Base-by-base conservation (phyloP, 2,113 vertebrate genomes). In the Eubucco bourcierii region DNA sequence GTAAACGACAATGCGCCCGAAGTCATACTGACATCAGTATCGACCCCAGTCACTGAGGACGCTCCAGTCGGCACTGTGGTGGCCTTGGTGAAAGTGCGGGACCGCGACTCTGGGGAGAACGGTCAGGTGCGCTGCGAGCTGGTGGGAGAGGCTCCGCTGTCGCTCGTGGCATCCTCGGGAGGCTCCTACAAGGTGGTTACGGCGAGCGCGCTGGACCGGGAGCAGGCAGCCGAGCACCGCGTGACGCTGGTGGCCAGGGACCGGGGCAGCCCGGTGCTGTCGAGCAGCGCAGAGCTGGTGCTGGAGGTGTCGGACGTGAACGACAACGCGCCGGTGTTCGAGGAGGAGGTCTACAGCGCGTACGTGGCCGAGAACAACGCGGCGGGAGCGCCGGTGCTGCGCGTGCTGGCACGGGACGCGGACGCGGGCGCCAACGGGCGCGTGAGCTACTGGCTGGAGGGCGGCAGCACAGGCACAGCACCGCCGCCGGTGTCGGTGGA, bases 251-350 rank as follows among this genome's bases (percentile, higher is more conserved):
- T 65, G 27, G 64, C 64, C 27, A 10, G 37, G 41, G 64, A 66
- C 63, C 9, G 61, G 61, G 61, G 60, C 60, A 63, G 9, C 34
- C 63, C 63, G 63, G 16, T 37, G 63, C 63, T 64, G 63, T 46
- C 27, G 28, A 31, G 64, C 64, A 18, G 18, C 28, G 39, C 19
- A 19, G 11, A 12, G 41, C 47, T 66, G 39, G 28, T 44, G 73
- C 56, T 60, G n/a, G 73, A 46, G 18, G 72, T 93, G 59, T 83
- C 81, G 34, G 91, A 93, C 90, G 84, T 93, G 80, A 95, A 95
- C 87, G 93, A 95, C 93, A 94, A 92, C 71, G 76, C 93, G 65
- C 91, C 94, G 61, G 59, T 84, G 81, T 94, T 95, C 84, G 65
- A 52, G 50, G 50, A 52, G 50, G 50, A 52, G 23, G 50, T 52